Conservation (phyloP, 2,113 vertebrate genomes). For the Lepus timidus region DNA sequence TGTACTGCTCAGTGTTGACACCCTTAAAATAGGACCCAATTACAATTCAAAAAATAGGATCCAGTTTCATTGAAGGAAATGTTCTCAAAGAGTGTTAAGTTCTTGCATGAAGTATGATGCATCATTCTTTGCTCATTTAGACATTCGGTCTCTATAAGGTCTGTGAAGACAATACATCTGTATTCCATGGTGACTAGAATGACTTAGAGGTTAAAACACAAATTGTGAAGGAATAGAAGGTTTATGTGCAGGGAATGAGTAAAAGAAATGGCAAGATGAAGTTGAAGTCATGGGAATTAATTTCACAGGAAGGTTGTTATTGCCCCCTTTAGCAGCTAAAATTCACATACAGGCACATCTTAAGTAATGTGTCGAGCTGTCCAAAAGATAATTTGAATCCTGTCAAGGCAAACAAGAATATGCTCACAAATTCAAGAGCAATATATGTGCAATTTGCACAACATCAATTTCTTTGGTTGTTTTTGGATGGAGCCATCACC, state of each 20-base stretch:
- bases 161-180: conserved; percentile 44
- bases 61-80: not conserved
- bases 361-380: conserved; percentile 89
- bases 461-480: conserved; percentile 87
- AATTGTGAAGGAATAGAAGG: conserved; percentile 54
- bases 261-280: conserved; percentile 76
- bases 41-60: conserved; percentile 39
- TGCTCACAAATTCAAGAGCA: conserved; percentile 88
- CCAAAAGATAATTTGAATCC: conserved; percentile 89
- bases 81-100: conserved; percentile 49
- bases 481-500: conserved; percentile 85
- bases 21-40: not conserved
- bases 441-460: conserved; percentile 88
- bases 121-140: not conserved
- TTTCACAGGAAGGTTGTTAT: conserved; percentile 86
- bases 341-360: conserved; percentile 84
- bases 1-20: not conserved
- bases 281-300: conserved; percentile 82
- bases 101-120: not conserved
- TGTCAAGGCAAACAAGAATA: conserved; percentile 90
- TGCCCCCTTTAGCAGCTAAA: conserved; percentile 85
- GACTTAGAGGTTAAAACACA: conserved; percentile 51
- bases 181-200: conserved; percentile 57
- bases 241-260: conserved; percentile 69
- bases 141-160: not conserved